These are phyloP conservation scores for Romanogobio albipinnatus DNA, from an alignment of 2,113 vertebrate genomes.

Conservation along the genomic window DNA sequence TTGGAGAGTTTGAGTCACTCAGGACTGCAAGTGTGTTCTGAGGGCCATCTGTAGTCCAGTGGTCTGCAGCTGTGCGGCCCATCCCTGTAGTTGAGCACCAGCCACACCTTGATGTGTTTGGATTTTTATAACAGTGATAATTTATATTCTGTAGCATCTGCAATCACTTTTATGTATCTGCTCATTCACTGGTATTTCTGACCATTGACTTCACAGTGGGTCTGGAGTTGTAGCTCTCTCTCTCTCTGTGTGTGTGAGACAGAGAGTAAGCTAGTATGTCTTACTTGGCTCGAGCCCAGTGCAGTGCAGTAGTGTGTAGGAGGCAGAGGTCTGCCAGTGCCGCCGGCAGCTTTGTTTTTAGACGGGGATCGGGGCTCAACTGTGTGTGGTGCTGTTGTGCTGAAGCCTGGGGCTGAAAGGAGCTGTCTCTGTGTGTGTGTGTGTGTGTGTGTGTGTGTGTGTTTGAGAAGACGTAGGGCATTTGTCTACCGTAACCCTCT, in stretches of 20 bases:
- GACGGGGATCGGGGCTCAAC: slow-evolving; percentile 46
- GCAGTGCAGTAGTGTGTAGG: slow-evolving; percentile 56
- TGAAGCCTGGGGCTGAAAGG: slow-evolving; percentile 54
- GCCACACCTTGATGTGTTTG: slow-evolving; percentile 28
- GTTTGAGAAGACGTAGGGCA: slow-evolving; percentile 49
- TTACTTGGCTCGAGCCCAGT: slow-evolving; percentile 53
- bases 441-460: slow-evolving; percentile 44
- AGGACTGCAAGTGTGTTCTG: not conserved
- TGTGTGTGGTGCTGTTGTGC: slow-evolving; percentile 58
- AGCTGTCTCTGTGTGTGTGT: slow-evolving; percentile 44
- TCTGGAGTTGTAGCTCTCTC: slow-evolving; percentile 16
- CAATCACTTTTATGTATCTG: not conserved
- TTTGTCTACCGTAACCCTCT: slow-evolving; percentile 54
- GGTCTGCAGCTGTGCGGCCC: slow-evolving; percentile 41
- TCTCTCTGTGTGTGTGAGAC: slow-evolving; percentile 16
- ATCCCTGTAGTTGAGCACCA: slow-evolving; percentile 36
- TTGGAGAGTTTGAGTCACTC: slow-evolving; percentile 31
- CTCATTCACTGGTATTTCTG: slow-evolving; percentile 13
- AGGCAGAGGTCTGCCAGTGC: slow-evolving; percentile 55
- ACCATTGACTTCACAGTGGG: slow-evolving; percentile 28
- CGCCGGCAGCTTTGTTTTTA: slow-evolving; percentile 59
- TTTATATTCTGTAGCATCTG: slow-evolving; percentile 9
- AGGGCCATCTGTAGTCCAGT: slow-evolving; percentile 39
- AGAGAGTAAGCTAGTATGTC: slow-evolving; percentile 37
- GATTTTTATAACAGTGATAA: slow-evolving; percentile 5